Percentiles rank a stretch among this genome's conserved stretches.
phyloP scores from a whole-genome alignment of 2,888 invertebrate species.

The Eupithecia inturbata region DNA sequence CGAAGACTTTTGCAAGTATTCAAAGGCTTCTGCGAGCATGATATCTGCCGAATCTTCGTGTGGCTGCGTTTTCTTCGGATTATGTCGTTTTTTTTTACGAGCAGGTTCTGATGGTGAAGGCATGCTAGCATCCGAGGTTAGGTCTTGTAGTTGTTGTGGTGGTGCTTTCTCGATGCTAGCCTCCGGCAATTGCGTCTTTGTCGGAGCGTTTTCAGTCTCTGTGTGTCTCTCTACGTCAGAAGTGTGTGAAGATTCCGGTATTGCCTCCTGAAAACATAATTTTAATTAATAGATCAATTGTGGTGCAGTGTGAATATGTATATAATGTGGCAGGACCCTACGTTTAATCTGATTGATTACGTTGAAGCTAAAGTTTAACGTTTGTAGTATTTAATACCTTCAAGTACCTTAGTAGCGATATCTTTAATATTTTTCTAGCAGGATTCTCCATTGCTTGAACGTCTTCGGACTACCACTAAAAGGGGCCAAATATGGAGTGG shows the following conservation, averaged over 20 bases:
- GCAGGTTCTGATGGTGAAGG: conserved; percentile 21
- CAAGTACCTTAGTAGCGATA: conserved; percentile 1
- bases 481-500: conserved; percentile 11
- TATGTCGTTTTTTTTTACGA: conserved; percentile 3
- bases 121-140: conserved; percentile 17
- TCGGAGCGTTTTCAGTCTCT: conserved; percentile 9
- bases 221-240: conserved; percentile 20
- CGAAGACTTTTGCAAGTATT: conserved; percentile 15
- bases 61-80: conserved; percentile 11
- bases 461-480: conserved; percentile 18
- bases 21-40: conserved; percentile 8
- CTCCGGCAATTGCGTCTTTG: conserved; percentile 7
- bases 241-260: conserved; percentile 22
- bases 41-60: conserved; percentile 2
- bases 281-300: conserved; percentile 19
- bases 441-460: conserved; percentile 11
- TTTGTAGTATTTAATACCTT: not conserved
- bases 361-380: conserved; percentile 1
- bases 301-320: conserved; percentile 17
- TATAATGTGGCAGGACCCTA: conserved; percentile 1
- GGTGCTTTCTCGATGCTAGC: conserved; percentile 19
- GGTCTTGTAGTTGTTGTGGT: conserved; percentile 21
- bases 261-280: conserved; percentile 24
- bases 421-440: not conserved
- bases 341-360: conserved; percentile 1